Evolutionary conservation across 2,888 invertebrate genomes (phyloP).

Genomic region (Asteroscopus sphinx): DNA sequence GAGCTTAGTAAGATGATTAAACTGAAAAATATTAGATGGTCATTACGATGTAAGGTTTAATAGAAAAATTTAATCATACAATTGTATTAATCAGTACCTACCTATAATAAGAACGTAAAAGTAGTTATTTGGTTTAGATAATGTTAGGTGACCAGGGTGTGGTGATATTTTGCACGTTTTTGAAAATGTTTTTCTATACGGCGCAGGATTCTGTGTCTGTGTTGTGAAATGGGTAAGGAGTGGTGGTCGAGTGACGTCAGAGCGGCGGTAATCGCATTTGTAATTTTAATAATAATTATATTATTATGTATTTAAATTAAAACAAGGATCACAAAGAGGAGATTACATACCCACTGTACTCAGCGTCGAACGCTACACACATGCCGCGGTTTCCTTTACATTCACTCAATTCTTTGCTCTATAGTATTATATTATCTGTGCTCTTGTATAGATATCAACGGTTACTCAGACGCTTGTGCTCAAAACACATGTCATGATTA

Average conservation of each 20-base stretch:
- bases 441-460: constrained; percentile 49
- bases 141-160: constrained; percentile 90
- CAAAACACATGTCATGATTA: constrained; percentile 62
- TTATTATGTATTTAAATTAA: constrained; percentile 70
- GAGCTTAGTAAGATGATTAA: constrained; percentile 89
- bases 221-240: constrained; percentile 79
- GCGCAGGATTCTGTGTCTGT: constrained; percentile 81
- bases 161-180: constrained; percentile 90
- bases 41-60: constrained; percentile 84
- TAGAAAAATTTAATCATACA: constrained; percentile 84
- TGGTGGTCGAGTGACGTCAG: constrained; percentile 77
- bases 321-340: constrained; percentile 79
- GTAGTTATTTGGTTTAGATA: constrained; percentile 88
- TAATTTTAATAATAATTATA: constrained; percentile 75
- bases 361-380: constrained; percentile 84
- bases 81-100: constrained; percentile 85
- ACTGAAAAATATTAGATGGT: constrained; percentile 79
- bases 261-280: constrained; percentile 79
- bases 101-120: constrained; percentile 82
- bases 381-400: constrained; percentile 48
- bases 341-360: constrained; percentile 86
- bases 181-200: constrained; percentile 88
- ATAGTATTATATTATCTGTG: no score
- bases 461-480: constrained; percentile 69
- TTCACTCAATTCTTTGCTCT: constrained; percentile 43